These are phyloP conservation scores for Epirrhoe tristata DNA, from an alignment of 2,888 invertebrate genomes.

Conservation along the genomic window DNA sequence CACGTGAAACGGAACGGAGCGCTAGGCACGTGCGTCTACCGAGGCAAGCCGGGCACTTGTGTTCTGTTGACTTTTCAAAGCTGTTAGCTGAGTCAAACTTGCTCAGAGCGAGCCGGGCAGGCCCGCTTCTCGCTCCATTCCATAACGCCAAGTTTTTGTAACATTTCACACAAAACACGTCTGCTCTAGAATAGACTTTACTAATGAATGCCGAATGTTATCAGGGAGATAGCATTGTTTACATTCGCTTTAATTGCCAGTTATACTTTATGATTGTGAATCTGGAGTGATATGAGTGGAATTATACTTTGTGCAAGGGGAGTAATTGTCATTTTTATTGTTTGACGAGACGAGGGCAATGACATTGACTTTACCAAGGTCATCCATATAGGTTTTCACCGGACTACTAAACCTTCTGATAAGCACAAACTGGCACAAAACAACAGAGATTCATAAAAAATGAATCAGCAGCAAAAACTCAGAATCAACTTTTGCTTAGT, in stretches of 20 bases:
- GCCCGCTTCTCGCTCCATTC: conserved; percentile 69
- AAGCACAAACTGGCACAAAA: not conserved
- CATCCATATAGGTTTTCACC: conserved; percentile 23
- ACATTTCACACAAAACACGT: conserved; percentile 56
- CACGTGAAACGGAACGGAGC: conserved; percentile 45
- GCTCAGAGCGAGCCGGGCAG: conserved; percentile 63
- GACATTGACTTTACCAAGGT: conserved; percentile 31
- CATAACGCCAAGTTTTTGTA: conserved; percentile 72
- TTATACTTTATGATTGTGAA: conserved; percentile 49
- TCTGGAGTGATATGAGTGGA: conserved; percentile 58
- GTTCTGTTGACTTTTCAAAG: conserved; percentile 40
- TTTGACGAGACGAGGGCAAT: conserved; percentile 31
- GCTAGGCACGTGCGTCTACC: conserved; percentile 55
- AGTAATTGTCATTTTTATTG: conserved; percentile 26
- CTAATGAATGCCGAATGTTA: conserved; percentile 55
- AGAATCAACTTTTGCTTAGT: too few relatives aligned
- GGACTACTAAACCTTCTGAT: conserved; percentile 7
- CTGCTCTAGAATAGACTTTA: conserved; percentile 55
- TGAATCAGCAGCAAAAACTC: not conserved
- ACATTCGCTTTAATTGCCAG: conserved; percentile 48
- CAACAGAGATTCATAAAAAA: conserved; percentile 1
- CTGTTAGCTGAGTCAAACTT: conserved; percentile 30
- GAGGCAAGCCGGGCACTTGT: conserved; percentile 60
- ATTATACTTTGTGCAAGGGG: conserved; percentile 57
- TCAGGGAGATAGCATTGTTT: conserved; percentile 53